phyloP scores from a whole-genome alignment of 2,888 invertebrate species.

The Polymixis flavicincta region DNA sequence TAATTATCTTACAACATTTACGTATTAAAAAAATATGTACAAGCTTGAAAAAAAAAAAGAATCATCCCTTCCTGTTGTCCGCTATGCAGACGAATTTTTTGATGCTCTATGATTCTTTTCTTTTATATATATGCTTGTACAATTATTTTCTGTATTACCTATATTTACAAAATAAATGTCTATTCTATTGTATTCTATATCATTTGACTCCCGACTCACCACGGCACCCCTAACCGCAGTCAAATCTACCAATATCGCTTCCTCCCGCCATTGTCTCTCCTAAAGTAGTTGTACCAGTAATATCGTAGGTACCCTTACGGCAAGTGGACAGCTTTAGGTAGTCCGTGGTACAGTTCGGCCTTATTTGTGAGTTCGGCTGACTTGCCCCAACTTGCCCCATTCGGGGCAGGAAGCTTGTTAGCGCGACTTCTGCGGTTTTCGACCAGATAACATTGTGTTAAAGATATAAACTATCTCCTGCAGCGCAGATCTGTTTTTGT shows the following conservation, averaged over 20 bases:
- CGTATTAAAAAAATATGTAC: no score
- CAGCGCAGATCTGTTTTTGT: slow-evolving; percentile 45
- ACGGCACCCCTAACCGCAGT: not conserved
- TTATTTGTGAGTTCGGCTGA: slow-evolving; percentile 79
- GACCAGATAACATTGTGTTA: slow-evolving; percentile 83
- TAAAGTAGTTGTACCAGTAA: slow-evolving; percentile 21
- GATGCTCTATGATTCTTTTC: no score
- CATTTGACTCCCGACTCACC: not conserved
- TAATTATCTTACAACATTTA: no score
- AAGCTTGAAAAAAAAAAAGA: no score
- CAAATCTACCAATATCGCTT: slow-evolving; percentile 14
- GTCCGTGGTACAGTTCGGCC: slow-evolving; percentile 68
- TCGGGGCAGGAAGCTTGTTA: slow-evolving; percentile 83
- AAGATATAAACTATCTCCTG: slow-evolving; percentile 80
- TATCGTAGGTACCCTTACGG: slow-evolving; percentile 38
- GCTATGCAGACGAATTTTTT: no score
- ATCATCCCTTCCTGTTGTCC: no score
- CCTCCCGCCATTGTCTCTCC: slow-evolving; percentile 33
- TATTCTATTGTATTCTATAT: not conserved
- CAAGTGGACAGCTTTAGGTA: slow-evolving; percentile 74
- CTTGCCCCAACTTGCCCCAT: slow-evolving; percentile 79
- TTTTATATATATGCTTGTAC: no score
- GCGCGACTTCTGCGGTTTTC: slow-evolving; percentile 83
- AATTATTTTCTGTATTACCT: no score
- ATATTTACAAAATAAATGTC: no score